Percentiles rank a stretch among this genome's conserved stretches.
Conservation (phyloP, 1,140 invertebrate species). For the Micrasema minimum region DNA sequence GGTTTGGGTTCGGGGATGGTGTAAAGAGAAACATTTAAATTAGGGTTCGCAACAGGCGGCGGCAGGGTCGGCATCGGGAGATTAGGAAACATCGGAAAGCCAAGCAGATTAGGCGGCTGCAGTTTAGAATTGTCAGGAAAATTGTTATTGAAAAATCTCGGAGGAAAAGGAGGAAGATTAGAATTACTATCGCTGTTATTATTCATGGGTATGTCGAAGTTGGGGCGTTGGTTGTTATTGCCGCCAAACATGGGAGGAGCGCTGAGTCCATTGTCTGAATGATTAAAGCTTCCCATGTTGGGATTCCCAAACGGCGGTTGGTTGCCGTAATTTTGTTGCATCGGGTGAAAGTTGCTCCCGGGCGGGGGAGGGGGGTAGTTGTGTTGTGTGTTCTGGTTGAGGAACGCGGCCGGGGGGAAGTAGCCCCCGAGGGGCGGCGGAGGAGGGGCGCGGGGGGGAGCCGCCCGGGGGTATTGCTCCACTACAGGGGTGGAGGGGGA, state of each 20-base stretch:
- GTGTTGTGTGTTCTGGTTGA: not conserved
- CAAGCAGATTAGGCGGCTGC: too few species aligned
- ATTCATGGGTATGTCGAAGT: too few species aligned
- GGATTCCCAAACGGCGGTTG: slow-evolving; percentile 4
- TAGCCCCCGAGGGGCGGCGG: not conserved
- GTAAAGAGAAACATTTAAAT: slow-evolving; percentile 45
- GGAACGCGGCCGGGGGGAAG: not conserved
- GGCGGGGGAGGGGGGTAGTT: not conserved
- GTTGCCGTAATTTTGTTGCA: slow-evolving; percentile 3
- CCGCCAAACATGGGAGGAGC: not conserved
- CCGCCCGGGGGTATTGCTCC: slow-evolving; percentile 22
- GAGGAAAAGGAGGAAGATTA: slow-evolving; percentile 2
- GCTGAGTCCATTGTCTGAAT: not conserved
- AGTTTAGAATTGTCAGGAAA: too few species aligned
- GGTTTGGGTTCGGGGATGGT: slow-evolving; percentile 57
- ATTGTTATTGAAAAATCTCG: too few species aligned
- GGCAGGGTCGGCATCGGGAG: not conserved
- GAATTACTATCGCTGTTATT: not conserved
- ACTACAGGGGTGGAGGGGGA: slow-evolving; percentile 46
- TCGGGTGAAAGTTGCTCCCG: not conserved
- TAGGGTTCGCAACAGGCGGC: not conserved
- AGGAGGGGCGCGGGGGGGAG: not conserved
- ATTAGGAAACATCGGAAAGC: slow-evolving; percentile 11
- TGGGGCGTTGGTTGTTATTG: not conserved
- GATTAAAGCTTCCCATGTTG: not conserved